Conservation (phyloP, 2,888 invertebrate genomes). For the Lacanobia oleracea region DNA sequence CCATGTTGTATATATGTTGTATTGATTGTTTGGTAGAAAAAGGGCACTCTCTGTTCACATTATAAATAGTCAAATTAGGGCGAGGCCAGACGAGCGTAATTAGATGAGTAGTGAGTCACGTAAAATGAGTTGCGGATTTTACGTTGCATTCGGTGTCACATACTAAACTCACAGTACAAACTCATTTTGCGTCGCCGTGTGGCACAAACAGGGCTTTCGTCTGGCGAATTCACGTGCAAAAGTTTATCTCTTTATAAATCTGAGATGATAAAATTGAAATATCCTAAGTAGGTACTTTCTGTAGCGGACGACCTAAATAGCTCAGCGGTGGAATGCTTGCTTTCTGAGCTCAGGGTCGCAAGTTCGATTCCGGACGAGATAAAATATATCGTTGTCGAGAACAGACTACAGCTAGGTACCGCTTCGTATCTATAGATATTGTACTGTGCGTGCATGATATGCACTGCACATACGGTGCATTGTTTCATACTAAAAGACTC, state of each 20-base stretch:
- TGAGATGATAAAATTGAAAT: neutral
- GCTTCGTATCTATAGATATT: slow-evolving; percentile 11
- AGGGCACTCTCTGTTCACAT: too few species aligned
- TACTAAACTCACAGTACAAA: too few species aligned
- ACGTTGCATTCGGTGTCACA: too few species aligned
- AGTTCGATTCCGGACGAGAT: slow-evolving; percentile 43
- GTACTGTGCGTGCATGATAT: slow-evolving; percentile 6
- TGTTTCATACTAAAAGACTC: neutral
- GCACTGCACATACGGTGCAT: neutral
- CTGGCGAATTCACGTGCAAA: too few species aligned
- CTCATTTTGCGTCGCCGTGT: too few species aligned
- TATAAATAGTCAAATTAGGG: too few species aligned
- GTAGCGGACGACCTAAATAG: slow-evolving; percentile 37
- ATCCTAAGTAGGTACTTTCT: neutral
- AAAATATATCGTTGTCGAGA: slow-evolving; percentile 28
- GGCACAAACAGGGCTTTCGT: too few species aligned
- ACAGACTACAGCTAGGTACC: neutral
- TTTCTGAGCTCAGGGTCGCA: slow-evolving; percentile 42
- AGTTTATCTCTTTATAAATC: neutral
- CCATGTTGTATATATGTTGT: too few species aligned
- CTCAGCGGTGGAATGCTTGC: slow-evolving; percentile 27
- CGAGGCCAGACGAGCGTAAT: too few species aligned
- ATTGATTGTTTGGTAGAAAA: too few species aligned
- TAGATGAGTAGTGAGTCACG: too few species aligned
- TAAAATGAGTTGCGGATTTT: too few species aligned